Conservation (phyloP, 2,888 invertebrate genomes). For the Macrophya annulata region DNA sequence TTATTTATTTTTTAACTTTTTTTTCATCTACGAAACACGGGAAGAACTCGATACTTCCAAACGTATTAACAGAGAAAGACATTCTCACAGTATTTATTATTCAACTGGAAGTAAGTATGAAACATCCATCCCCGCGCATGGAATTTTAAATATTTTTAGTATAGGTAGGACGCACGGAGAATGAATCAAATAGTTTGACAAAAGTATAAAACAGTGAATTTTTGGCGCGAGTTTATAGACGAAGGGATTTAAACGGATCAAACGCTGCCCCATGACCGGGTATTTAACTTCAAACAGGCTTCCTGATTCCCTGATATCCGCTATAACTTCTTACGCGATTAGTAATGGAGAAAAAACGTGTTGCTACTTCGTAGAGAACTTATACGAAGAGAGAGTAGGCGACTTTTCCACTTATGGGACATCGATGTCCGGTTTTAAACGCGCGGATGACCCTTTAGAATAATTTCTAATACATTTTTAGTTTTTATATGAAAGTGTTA, state of each 20-base stretch:
- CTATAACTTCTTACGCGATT: constrained; percentile 19
- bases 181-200: not conserved
- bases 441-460: constrained; percentile 13
- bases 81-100: not conserved
- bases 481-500: not conserved
- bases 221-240: not conserved
- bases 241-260: constrained; percentile 19
- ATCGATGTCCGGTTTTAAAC: constrained; percentile 36
- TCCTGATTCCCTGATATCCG: constrained; percentile 9
- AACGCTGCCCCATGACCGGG: not conserved
- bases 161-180: not conserved
- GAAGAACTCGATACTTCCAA: not conserved
- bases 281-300: not conserved
- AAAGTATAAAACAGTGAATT: not conserved
- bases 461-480: constrained; percentile 16
- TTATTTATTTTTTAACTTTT: not conserved
- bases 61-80: not conserved
- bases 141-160: not conserved
- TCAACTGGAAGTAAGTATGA: constrained; percentile 34
- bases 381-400: constrained; percentile 34
- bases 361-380: not conserved
- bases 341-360: not conserved
- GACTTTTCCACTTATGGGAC: constrained; percentile 45
- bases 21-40: not conserved
- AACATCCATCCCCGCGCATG: not conserved